Evolutionary conservation across 1,140 invertebrate species (phyloP), one percentile per base, ranked within the genome.

Genomic region (Cyclina sinensis): DNA sequence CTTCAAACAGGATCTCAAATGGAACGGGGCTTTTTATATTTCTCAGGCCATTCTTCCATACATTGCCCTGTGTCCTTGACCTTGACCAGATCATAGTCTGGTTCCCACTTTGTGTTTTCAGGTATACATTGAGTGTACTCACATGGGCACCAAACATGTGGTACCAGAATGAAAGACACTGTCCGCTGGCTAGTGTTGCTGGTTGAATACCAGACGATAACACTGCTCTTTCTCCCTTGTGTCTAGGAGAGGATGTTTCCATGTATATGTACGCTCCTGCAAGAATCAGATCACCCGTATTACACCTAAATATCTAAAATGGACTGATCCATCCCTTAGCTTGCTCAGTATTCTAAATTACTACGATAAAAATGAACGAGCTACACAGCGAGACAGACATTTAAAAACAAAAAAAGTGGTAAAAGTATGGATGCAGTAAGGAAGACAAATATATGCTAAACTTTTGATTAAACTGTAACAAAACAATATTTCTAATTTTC

Each of bases 91-190:
- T 88, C 70, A 93, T 82, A n/a, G 83, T 88, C 35, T 62, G 86
- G 62, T 90, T 92, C 14, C 87, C 86, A 16, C 24, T 37, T 79
- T 86, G 83, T 0, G 86, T 27, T 51, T 83, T 59, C 48, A 91
- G 30, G 74, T 93, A 94, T 14, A 94, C 89, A 73, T 94, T 94
- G 2, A 95, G 92, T 21, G 91, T 92, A 57, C 92, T 93, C 39
- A 95, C 90, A 88, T 94, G 91, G 24, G 90, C 84, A 35, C 98
- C 97, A 92, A 96, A 98, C 97, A 98, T 98, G 92, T 98, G 97
- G 92, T 96, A 97, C 96, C 96, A 98, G 94, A 98, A 98, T 5
- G 87, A 86, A 14, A 95, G 88, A 89, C 94, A 95, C 39, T 91
- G 89, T 27, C 39, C 88, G 3, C 43, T 57, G 39, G 78, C 18